Evolutionary conservation across 30 jellyfish, hydroid and myxozoan genomes (phyloP).

Genomic region (Turritopsis rubra): DNA sequence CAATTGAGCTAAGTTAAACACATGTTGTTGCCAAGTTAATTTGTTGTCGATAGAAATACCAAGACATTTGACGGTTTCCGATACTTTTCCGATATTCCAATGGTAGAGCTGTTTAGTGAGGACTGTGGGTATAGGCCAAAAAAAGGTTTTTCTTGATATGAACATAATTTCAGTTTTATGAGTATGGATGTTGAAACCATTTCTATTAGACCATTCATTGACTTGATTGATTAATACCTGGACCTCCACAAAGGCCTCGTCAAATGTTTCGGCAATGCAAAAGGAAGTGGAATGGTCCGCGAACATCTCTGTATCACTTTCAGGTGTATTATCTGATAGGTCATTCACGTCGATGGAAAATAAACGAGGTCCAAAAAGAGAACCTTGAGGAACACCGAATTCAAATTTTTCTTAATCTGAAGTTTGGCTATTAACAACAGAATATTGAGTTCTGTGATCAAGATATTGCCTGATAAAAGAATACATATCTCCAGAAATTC

Average conservation of each 20-base stretch:
- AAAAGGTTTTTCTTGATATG: no score
- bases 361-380: neutral
- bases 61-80: no score
- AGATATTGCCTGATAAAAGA: neutral
- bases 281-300: neutral
- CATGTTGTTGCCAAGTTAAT: no score
- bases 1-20: neutral
- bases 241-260: neutral
- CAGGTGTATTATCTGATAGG: neutral
- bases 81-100: no score
- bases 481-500: neutral
- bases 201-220: no score
- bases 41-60: no score
- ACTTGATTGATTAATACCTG: neutral
- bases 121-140: no score
- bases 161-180: no score
- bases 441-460: neutral
- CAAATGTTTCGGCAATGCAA: neutral
- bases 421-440: neutral
- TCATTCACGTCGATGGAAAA: neutral
- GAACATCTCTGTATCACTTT: neutral
- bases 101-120: no score
- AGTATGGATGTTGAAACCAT: no score
- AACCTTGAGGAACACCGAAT: neutral
- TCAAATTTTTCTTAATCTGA: neutral